Evolutionary conservation across 2,797 vertebrate species (phyloP), one percentile per base, ranked within the genome.

Genomic region (Danio albolineatus): DNA sequence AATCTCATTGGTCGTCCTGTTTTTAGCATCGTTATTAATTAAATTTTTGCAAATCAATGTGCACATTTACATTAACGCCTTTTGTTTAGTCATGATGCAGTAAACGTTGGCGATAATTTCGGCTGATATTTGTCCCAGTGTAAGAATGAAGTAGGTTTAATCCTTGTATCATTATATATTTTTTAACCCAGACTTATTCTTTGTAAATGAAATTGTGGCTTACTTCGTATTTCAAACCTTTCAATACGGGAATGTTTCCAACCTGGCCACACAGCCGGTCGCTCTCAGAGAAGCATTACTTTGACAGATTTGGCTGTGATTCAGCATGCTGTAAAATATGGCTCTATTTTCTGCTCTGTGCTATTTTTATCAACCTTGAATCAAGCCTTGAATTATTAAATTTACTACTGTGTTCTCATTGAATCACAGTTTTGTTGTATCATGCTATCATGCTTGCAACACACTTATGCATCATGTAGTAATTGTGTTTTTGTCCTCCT

Each of bases 401-500:
- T 43, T 59, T 36, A 36, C 8, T 10, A 36, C 19, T n/a, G 39
- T 2, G 5, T 10, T 46, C 1, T 28, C 12, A 46, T 57, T 43
- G 38, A 6, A 54, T 56, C 70, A 13, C 48, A 28, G 1, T 70
- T 53, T 74, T 62, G 39, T 39, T 70, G 43, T 36, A n/a, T 16
- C 66, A 73, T 36, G 12, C 7, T 10, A 36, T 64, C 70, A 17
- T 53, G n/a, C 21, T 56, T 8, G 43, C 54, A 54, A 5, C 10
- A 48, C 48, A 21, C 54, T 54, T 19, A 48, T 48, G 46, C 2
- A n/a, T 41, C 1, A 13, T 13, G 13, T 43, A 48, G 10, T 75
- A 19, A 39, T 49, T 7, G 2, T 5, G 6, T 51, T 10, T 49
- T 36, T 13, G 69, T 86, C 82, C 64, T 81, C 0, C 57, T 82